Conservation (phyloP, 2,888 invertebrate species). For the Euzetes globulus region DNA sequence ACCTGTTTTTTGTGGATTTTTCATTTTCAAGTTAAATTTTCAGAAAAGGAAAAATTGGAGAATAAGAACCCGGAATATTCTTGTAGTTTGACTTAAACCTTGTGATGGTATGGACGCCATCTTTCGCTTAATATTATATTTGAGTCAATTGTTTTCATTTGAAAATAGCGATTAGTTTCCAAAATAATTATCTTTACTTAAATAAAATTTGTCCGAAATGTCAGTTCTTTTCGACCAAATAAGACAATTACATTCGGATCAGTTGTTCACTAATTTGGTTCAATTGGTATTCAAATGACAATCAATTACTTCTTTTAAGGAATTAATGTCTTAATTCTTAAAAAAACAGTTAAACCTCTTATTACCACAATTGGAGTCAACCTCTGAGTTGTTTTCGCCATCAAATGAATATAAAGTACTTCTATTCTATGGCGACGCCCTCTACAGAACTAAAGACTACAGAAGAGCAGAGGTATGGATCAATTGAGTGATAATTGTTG, state of each 20-base stretch:
- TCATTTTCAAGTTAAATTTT: too few relatives aligned
- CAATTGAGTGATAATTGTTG: not conserved
- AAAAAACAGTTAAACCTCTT: constrained; percentile 43
- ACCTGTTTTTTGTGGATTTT: too few relatives aligned
- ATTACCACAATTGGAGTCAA: constrained; percentile 56
- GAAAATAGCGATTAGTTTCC: too few relatives aligned
- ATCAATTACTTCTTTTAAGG: not conserved
- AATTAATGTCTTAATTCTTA: not conserved
- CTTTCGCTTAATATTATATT: too few relatives aligned
- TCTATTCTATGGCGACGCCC: constrained; percentile 62
- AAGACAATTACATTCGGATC: constrained; percentile 60
- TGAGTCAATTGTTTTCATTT: too few relatives aligned
- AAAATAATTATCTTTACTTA: too few relatives aligned
- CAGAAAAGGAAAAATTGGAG: too few relatives aligned
- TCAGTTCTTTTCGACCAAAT: constrained; percentile 57
- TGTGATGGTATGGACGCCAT: too few relatives aligned
- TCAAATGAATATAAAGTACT: constrained; percentile 61
- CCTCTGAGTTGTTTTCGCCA: constrained; percentile 54
- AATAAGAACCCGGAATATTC: too few relatives aligned
- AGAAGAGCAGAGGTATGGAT: constrained; percentile 57
- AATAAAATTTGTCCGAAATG: not conserved
- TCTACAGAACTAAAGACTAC: constrained; percentile 60
- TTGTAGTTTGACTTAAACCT: too few relatives aligned
- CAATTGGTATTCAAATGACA: constrained; percentile 55
- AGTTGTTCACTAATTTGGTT: constrained; percentile 64